Percentiles rank a stretch among this genome's conserved stretches.
Evolutionary conservation across 2,888 invertebrate genomes (phyloP).

Genomic region (Anticlea derivata): DNA sequence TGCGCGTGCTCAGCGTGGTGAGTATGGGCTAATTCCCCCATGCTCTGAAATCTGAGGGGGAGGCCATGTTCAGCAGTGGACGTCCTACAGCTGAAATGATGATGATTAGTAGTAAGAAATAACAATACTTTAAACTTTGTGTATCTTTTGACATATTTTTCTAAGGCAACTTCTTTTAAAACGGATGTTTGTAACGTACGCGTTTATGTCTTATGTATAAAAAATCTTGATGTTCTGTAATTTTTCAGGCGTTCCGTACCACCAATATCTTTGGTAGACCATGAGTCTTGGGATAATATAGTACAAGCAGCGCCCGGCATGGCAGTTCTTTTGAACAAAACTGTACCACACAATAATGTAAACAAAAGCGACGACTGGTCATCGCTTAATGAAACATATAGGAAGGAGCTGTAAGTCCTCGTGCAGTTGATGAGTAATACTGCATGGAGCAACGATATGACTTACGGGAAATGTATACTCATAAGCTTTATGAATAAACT

Average conservation of each 20-base stretch:
- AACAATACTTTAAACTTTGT: no score
- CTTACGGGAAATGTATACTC: background rate
- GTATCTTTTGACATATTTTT: no score
- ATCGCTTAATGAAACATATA: constrained; percentile 24
- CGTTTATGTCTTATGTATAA: constrained; percentile 1
- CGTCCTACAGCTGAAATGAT: no score
- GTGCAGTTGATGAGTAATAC: constrained; percentile 8
- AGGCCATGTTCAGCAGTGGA: no score
- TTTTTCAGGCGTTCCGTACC: constrained; percentile 29
- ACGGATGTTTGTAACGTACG: no score
- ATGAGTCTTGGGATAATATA: constrained; percentile 73
- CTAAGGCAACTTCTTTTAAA: no score
- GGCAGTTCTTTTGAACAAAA: constrained; percentile 56
- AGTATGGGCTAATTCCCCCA: no score
- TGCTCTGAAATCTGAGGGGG: no score
- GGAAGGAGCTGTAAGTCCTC: constrained; percentile 23
- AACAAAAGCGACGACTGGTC: constrained; percentile 13
- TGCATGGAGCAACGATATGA: constrained; percentile 7
- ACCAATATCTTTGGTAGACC: constrained; percentile 58
- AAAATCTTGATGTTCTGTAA: no score
- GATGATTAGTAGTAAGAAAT: no score
- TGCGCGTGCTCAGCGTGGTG: no score
- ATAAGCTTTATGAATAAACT: no score
- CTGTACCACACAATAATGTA: constrained; percentile 19
- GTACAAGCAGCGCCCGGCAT: constrained; percentile 69